Percentiles rank a stretch among this genome's conserved stretches.
Evolutionary conservation across 2,113 vertebrate species (phyloP).

Genomic region (Bos taurus): DNA sequence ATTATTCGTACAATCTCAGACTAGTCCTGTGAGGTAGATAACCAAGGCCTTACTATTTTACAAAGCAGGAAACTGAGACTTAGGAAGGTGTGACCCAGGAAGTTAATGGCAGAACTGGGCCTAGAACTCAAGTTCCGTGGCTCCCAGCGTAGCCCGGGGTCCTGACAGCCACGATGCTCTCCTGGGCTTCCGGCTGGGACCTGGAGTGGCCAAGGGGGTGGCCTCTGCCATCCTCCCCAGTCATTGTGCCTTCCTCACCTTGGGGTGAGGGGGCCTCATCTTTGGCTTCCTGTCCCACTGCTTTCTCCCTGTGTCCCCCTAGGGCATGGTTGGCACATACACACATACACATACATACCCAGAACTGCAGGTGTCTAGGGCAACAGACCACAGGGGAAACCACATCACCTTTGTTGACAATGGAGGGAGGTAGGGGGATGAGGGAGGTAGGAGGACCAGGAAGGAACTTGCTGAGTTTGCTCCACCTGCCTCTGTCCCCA

Average conservation of each 20-base stretch:
- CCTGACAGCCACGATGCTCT: background rate
- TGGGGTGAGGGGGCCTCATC: background rate
- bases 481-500: background rate
- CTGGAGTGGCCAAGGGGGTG: background rate
- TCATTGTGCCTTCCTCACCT: background rate
- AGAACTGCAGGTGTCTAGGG: constrained; percentile 73
- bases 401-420: constrained; percentile 67
- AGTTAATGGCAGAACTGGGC: background rate
- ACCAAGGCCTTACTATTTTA: background rate
- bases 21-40: background rate
- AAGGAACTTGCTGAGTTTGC: background rate
- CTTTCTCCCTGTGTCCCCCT: constrained; percentile 38
- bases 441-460: background rate
- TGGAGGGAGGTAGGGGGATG: constrained; percentile 10
- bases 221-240: background rate
- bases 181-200: background rate
- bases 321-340: background rate
- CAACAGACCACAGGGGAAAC: constrained; percentile 72
- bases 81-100: constrained; percentile 16
- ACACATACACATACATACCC: background rate
- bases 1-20: background rate
- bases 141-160: background rate
- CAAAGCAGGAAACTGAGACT: constrained; percentile 36
- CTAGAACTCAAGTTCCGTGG: background rate
- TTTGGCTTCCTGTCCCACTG: constrained; percentile 49